Evolutionary conservation across 1,140 invertebrate species (phyloP).

Genomic region (Lepidotrigona ventralis): DNA sequence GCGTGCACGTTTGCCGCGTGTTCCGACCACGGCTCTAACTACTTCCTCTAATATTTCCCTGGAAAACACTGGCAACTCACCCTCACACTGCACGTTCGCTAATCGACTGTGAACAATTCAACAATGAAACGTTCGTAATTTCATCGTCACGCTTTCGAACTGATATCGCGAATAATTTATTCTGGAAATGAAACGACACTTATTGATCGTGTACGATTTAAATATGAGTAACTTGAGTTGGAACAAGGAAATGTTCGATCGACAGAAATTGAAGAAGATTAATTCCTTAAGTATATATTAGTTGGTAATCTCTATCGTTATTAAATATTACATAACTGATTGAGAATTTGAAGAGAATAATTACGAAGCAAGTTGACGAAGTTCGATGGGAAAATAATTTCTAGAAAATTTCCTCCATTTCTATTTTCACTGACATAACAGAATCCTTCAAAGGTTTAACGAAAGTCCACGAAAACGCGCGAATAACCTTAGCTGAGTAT

Average conservation of each 20-base stretch:
- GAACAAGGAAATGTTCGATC: background rate
- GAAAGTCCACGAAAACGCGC: too few species aligned
- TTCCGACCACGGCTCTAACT: slow-evolving; percentile 9
- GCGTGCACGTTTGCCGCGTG: slow-evolving; percentile 44
- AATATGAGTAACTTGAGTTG: background rate
- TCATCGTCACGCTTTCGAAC: background rate
- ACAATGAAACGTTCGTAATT: background rate
- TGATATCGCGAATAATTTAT: background rate
- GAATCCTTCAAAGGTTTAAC: too few species aligned
- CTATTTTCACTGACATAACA: too few species aligned
- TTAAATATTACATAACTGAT: too few species aligned
- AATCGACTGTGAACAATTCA: background rate
- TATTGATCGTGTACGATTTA: background rate
- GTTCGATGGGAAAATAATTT: too few species aligned
- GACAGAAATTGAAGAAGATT: background rate
- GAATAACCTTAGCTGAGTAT: too few species aligned
- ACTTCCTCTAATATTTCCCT: slow-evolving; percentile 37
- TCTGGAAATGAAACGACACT: background rate
- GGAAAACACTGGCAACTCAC: slow-evolving; percentile 13
- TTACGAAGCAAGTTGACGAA: too few species aligned
- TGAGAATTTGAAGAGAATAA: too few species aligned
- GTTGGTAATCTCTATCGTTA: too few species aligned
- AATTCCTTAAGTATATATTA: background rate
- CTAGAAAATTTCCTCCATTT: too few species aligned
- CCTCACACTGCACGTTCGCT: background rate